Evolutionary conservation across 2,113 vertebrate species (phyloP).

Genomic region (Turnix velox): DNA sequence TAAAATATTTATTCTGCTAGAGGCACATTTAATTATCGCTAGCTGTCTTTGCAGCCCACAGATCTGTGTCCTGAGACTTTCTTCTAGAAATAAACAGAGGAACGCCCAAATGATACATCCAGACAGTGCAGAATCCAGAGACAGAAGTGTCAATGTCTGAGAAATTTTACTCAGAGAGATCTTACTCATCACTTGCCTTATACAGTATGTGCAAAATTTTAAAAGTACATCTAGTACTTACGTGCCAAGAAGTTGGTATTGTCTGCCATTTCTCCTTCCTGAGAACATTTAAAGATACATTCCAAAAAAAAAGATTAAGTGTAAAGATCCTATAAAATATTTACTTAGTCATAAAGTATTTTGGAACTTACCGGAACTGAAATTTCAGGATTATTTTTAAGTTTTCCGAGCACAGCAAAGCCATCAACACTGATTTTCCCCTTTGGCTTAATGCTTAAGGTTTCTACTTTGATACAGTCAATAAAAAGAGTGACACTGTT

Average conservation of each 20-base stretch:
- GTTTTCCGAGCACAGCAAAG: conserved; percentile 84
- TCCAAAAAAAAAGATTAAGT: not conserved
- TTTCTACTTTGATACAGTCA: conserved; percentile 79
- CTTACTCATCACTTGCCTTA: not conserved
- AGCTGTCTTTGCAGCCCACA: not conserved
- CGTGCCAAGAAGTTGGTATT: not conserved
- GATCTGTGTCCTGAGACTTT: not conserved
- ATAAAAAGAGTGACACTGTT: conserved; percentile 77
- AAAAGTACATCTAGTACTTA: not conserved
- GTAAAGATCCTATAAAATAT: not conserved
- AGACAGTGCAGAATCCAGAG: not conserved
- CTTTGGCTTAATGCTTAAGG: conserved; percentile 74
- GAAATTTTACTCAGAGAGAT: not conserved
- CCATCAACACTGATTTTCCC: conserved; percentile 77
- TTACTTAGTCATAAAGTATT: not conserved
- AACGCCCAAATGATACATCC: not conserved
- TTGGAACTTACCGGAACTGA: conserved; percentile 81
- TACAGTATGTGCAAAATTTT: not conserved
- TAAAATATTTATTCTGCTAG: not conserved
- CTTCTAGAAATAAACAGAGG: not conserved
- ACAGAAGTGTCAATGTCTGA: not conserved
- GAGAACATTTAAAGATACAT: not conserved
- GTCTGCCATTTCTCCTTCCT: not conserved
- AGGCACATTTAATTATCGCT: not conserved
- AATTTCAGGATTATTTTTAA: conserved; percentile 79